Percentiles rank a stretch among this genome's conserved stretches.
Evolutionary conservation across 2,888 invertebrate genomes (phyloP).

Genomic region (Microplitis deprimator): DNA sequence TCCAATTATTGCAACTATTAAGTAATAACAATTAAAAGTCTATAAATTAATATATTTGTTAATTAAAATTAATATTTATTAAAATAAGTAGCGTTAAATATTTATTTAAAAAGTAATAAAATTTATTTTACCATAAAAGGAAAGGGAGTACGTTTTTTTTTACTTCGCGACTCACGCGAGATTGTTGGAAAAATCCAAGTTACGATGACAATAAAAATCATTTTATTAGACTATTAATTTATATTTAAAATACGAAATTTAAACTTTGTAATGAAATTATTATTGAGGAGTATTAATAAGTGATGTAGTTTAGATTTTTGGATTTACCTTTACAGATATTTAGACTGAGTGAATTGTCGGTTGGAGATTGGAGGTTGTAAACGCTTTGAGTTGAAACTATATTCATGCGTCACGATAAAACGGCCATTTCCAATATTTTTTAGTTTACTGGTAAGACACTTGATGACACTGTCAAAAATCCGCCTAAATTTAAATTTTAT

Average conservation of each 20-base stretch:
- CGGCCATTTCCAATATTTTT: neutral
- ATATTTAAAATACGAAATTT: conserved; percentile 16
- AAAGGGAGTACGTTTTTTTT: neutral
- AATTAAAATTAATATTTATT: too few species aligned
- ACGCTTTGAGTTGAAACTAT: neutral
- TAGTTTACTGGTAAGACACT: neutral
- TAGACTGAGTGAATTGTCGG: neutral
- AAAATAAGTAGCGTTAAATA: too few species aligned
- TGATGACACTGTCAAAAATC: neutral
- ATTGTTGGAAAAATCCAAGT: conserved; percentile 30
- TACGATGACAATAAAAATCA: conserved; percentile 45
- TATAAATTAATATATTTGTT: too few species aligned
- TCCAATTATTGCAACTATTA: neutral
- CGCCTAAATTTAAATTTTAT: neutral
- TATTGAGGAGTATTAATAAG: conserved; percentile 32
- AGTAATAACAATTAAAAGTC: too few species aligned
- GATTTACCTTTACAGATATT: conserved; percentile 63
- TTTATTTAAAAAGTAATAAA: neutral
- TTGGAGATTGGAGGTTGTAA: neutral
- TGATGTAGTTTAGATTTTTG: conserved; percentile 59
- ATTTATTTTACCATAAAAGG: neutral
- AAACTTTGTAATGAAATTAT: conserved; percentile 29
- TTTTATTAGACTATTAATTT: conserved; percentile 40
- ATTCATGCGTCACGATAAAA: conserved; percentile 2
- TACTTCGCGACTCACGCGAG: conserved; percentile 18